Percentiles rank a stretch among this genome's conserved stretches.
Evolutionary conservation across 2,113 vertebrate genomes (phyloP).

Genomic region (Pygathrix nemaeus): DNA sequence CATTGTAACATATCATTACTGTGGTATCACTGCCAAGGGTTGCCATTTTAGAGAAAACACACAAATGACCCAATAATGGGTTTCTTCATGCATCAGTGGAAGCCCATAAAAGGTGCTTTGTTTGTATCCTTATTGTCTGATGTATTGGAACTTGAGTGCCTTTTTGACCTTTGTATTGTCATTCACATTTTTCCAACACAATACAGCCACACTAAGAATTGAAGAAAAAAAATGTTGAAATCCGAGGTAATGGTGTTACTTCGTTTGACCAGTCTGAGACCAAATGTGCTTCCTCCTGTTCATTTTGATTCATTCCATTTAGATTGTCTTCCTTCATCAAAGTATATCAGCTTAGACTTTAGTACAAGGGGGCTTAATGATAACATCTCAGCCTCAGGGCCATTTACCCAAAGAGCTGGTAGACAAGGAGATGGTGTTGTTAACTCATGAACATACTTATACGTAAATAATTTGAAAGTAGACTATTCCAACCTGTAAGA

Average conservation of each 20-base stretch:
- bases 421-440: neutral
- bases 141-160: slow-evolving; percentile 56
- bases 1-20: slow-evolving; percentile 71
- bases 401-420: neutral
- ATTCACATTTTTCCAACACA: slow-evolving; percentile 46
- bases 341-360: neutral
- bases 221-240: slow-evolving; percentile 42
- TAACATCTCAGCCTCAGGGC: neutral
- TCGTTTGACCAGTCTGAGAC: slow-evolving; percentile 3
- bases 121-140: slow-evolving; percentile 65
- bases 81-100: slow-evolving; percentile 69
- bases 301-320: too few species aligned
- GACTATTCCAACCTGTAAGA: neutral
- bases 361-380: neutral
- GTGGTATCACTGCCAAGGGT: slow-evolving; percentile 64
- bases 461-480: neutral
- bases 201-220: neutral
- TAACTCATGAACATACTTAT: neutral
- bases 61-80: slow-evolving; percentile 75
- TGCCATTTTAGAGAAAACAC: slow-evolving; percentile 75
- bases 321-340: neutral
- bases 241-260: neutral
- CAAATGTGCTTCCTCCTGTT: neutral
- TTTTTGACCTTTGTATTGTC: slow-evolving; percentile 65
- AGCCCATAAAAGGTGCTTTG: slow-evolving; percentile 60